Percentiles rank a stretch among this genome's conserved stretches.
phyloP scores from a whole-genome alignment of 2,888 invertebrate genomes.

The Plemyria rubiginata region DNA sequence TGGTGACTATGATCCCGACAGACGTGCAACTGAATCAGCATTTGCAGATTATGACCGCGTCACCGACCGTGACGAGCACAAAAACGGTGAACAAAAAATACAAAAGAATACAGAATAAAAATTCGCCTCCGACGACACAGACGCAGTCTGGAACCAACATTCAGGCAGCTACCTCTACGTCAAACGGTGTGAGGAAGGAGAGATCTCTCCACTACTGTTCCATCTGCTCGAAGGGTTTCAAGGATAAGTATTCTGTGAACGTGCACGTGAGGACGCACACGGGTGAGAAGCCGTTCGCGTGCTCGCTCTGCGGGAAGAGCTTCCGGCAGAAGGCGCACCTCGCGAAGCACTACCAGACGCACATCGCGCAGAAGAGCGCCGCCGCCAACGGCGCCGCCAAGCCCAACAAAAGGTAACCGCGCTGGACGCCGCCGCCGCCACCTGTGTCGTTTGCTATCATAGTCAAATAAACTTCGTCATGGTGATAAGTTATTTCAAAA shows the following conservation, averaged over 20 bases:
- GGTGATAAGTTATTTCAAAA: conserved; percentile 72
- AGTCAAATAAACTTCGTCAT: conserved; percentile 78
- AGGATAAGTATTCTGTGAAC: conserved; percentile 98
- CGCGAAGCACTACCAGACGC: conserved; percentile 97
- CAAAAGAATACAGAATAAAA: conserved; percentile 86
- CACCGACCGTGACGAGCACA: conserved; percentile 86
- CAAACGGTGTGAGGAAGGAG: conserved; percentile 92
- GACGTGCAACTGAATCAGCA: conserved; percentile 79
- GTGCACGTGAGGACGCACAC: conserved; percentile 99
- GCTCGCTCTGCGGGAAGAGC: conserved; percentile 96
- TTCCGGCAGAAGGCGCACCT: conserved; percentile 96
- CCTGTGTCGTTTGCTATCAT: conserved; percentile 54
- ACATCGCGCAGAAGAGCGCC: conserved; percentile 93
- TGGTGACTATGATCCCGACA: conserved; percentile 79
- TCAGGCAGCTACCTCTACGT: conserved; percentile 85
- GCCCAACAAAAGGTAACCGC: conserved; percentile 81
- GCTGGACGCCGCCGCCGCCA: conserved; percentile 30
- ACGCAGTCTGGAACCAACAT: conserved; percentile 69
- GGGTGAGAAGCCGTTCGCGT: conserved; percentile 98
- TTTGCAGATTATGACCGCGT: conserved; percentile 84
- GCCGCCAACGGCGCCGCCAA: conserved; percentile 87
- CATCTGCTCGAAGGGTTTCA: conserved; percentile 97
- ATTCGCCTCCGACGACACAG: conserved; percentile 72
- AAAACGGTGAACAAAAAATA: conserved; percentile 89
- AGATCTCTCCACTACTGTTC: conserved; percentile 95